Evolutionary conservation across 2,888 invertebrate species (phyloP), one percentile per base, ranked within the genome.

Genomic region (Lasioglossum malachurum): DNA sequence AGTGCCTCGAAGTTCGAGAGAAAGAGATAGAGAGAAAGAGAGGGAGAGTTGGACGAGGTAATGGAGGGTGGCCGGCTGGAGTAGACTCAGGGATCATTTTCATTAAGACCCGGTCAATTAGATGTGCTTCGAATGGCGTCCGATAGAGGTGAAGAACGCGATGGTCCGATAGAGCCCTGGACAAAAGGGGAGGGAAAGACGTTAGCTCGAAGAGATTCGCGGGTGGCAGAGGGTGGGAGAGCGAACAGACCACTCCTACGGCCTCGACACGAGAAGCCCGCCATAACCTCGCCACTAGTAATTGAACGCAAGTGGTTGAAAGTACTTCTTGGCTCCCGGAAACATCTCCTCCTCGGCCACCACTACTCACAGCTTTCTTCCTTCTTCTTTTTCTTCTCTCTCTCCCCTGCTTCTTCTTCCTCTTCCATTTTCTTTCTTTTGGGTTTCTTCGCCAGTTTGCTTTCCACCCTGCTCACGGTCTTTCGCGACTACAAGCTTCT

Each of bases 221-320:
- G 35, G 69, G 44, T 19, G 27, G 23, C 53, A 57, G 71, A 64
- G 80, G 44, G 23, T n/a, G 83, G 83, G 87, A 83, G 87, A 82
- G 85, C 83, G 89, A 88, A 88, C 87, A 89, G 91, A 92, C 92
- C 91, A 92, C 91, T 92, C 92, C 88, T 92, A 92, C 90, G 91
- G 92, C 91, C 92, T 92, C 92, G 87, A 91, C 92, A 92, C 87
- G 89, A 93, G 92, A 92, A 93, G 90, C 91, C 91, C 89, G 89
- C 92, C 90, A 93, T 93, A 93, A 93, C 92, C 93, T 92, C 93
- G 91, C 91, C 92, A 92, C 92, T 93, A 91, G 93, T 93, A 93
- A 93, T 93, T 93, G 93, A 93, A 93, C 93, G 93, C 93, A 93
- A 93, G 93, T 93, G 93, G 93, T 93, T 92, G 93, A 93, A 93